Evolutionary conservation across 2,113 vertebrate species (phyloP).

Genomic region (Zootoca vivipara): DNA sequence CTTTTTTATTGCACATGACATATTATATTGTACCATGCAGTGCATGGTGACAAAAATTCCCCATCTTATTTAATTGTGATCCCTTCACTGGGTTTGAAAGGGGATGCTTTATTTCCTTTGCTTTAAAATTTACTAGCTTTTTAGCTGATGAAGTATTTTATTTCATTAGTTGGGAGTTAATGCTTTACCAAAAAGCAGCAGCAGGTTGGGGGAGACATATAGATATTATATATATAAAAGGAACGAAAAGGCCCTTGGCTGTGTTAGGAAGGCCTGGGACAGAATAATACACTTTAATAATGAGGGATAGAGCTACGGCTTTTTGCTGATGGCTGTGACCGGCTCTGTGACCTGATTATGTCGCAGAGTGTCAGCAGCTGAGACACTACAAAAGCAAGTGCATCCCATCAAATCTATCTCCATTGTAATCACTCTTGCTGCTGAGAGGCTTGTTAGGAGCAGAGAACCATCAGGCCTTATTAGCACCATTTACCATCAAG

Average conservation of each 20-base stretch:
- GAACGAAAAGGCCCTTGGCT: constrained; percentile 60
- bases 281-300: constrained; percentile 85
- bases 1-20: constrained; percentile 42
- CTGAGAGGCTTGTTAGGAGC: constrained; percentile 80
- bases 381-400: constrained; percentile 85
- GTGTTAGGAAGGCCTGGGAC: constrained; percentile 77
- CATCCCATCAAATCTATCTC: constrained; percentile 85
- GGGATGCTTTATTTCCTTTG: constrained; percentile 58
- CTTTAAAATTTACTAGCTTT: constrained; percentile 64
- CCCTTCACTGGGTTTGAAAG: constrained; percentile 64
- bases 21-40: constrained; percentile 46
- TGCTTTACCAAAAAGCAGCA: constrained; percentile 53
- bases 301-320: constrained; percentile 81
- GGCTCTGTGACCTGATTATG: constrained; percentile 91
- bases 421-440: constrained; percentile 78
- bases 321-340: constrained; percentile 86
- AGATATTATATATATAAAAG: neutral
- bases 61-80: constrained; percentile 67
- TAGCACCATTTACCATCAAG: constrained; percentile 84
- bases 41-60: constrained; percentile 39
- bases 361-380: constrained; percentile 85
- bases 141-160: constrained; percentile 47
- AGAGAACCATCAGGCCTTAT: constrained; percentile 83
- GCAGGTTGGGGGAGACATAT: neutral
- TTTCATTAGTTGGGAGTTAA: constrained; percentile 68